Base-by-base conservation (phyloP, 2,888 invertebrate species). In the Zonitis immaculata region DNA sequence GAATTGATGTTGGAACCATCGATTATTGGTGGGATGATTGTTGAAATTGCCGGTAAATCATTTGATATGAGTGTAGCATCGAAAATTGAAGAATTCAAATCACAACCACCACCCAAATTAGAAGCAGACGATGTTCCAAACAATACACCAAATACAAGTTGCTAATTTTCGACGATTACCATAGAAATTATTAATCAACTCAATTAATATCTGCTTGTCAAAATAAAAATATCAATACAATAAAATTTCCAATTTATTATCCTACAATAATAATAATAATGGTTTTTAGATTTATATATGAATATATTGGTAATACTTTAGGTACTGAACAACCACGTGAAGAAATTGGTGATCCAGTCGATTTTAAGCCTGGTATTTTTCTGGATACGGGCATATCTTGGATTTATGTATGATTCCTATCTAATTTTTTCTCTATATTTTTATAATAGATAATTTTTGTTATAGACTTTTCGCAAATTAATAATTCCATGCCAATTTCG, bases 371-470 rank as follows among this genome's bases (percentile, higher is more conserved):
- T 47, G 72, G 72, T 11, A 39, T 67, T 39, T 58, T 71, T 44
- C 52, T 70, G 11, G 71, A 71, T 60, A 64, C 62, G 43, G 73
- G 69, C 30, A 69, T 72, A 43, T 61, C 66, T 22, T 73, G 72
- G 70, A 27, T 20, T 50, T 58, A n/a, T 26, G 11, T 47, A 20
- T 18, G 35, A 2, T 26, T 14, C 27, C n/a, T 12, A 44, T 30
- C 20, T n/a, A 12, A 11, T 28, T n/a, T 22, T 25, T 3, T 44
- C n/a, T 12, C 44, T 12, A 11, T 44, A 20, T 25, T 25, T 35
- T 30, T 27, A 16, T 7, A 27, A 14, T 28, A 42, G 3, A 14
- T 16, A 22, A 7, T 18, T 11, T 44, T 35, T 47, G 22, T 64
- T 64, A 42, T 49, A 66, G 65, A 60, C 59, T 12, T 65, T 66